Evolutionary conservation across 2,113 vertebrate genomes (phyloP).

Genomic region (Anoplopoma fimbria): DNA sequence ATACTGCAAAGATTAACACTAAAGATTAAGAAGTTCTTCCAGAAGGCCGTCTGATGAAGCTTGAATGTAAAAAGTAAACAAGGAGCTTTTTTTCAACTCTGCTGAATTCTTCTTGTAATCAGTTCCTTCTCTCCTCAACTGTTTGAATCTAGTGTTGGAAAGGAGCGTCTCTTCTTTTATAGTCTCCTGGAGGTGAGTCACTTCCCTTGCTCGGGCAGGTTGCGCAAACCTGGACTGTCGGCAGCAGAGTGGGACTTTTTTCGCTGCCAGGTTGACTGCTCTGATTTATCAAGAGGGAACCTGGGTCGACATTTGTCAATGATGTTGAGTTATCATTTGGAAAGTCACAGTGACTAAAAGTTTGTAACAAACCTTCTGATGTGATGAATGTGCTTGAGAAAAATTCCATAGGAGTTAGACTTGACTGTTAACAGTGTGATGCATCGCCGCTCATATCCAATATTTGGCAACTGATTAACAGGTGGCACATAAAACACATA

Average conservation of each 20-base stretch:
- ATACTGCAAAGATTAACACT: neutral
- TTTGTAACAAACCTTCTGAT: neutral
- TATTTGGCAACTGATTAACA: conserved; percentile 25
- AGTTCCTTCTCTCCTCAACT: conserved; percentile 28
- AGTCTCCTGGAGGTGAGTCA: conserved; percentile 68
- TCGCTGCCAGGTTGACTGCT: neutral
- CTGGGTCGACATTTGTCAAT: conserved; percentile 1
- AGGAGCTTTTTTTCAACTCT: neutral
- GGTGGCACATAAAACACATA: neutral
- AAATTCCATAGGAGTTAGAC: neutral
- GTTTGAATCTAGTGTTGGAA: conserved; percentile 63
- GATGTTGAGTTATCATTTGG: neutral
- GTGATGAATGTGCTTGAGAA: neutral
- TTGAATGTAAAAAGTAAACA: conserved; percentile 1
- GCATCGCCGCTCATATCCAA: neutral
- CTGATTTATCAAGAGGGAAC: conserved; percentile 8
- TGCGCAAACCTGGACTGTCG: conserved; percentile 63
- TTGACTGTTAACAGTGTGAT: neutral
- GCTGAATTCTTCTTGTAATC: neutral
- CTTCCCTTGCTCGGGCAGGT: conserved; percentile 1
- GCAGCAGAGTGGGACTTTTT: conserved; percentile 57
- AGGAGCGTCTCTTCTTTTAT: conserved; percentile 47
- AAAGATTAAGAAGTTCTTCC: conserved; percentile 21
- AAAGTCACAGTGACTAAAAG: conserved; percentile 49
- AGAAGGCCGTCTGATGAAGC: conserved; percentile 9